Base-by-base conservation (phyloP, 2,113 vertebrate genomes). In the Acanthisitta chloris region DNA sequence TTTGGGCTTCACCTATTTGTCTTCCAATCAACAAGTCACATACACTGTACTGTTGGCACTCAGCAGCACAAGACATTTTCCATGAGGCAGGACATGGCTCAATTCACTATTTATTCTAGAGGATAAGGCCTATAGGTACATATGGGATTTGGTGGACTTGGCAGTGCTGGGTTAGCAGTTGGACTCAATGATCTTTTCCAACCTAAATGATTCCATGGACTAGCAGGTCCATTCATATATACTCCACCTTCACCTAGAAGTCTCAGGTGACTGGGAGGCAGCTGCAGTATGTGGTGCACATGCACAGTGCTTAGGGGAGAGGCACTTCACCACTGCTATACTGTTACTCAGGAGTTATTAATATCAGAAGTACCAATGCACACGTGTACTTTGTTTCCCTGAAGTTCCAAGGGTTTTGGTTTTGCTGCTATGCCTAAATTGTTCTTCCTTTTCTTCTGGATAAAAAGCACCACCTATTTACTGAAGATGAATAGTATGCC, bases 281-380 rank as follows among this genome's bases (percentile, higher is more conserved):
- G 9, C 28, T 7, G 6, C 42, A 52, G 55, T 0, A 23, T 3
- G 15, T 0, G 1, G 16, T 5, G 3, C 5, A 25, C 3, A n/a
- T 1, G 6, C 21, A 49, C 34, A 34, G 46, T 12, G 85, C 78
- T 69, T 9, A n/a, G 9, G 14, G 14, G 10, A 48, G 28, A 45
- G 71, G 80, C 13, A n/a, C 40, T 80, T 51, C 16, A n/a, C 33
- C 58, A 8, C 17, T 80, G 20, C 45, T 26, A 4, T 8, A 13
- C 46, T 33, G 31, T 17, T 45, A 2, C 23, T 65, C 49, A 69
- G 43, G 19, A 73, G 45, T 66, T 82, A 52, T 42, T 19, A 52
- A 13, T 10, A 62, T 33, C 81, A 67, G 15, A 78, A 79, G 40
- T 29, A 78, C 42, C 46, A 52, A 28, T 12, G 42, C 4, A 25